Base-by-base conservation (phyloP, 2,113 vertebrate species). In the Symphodus melops region DNA sequence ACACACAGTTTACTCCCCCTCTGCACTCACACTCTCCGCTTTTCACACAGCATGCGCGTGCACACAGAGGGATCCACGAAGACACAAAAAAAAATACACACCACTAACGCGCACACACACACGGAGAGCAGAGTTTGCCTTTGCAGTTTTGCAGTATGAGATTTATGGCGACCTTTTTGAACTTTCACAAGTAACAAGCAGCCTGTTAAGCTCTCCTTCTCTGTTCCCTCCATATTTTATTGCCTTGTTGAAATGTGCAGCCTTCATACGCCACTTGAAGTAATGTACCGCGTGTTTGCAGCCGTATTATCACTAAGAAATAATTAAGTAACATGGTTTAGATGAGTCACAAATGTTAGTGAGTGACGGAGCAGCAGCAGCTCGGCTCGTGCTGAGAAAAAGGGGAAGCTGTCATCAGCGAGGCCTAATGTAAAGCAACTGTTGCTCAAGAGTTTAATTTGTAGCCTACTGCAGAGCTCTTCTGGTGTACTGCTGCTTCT, bases 301-400 rank as follows among this genome's bases (percentile, higher is more conserved):
- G 80, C 80, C 63, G 19, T 53, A 68, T 76, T 77, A 82, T 84
- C 71, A 57, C 81, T 84, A 87, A 88, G 72, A 78, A 92, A 92
- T 93, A 92, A 94, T 93, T 92, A 93, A 94, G 94, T 91, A 91
- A 92, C 89, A 89, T 94, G 92, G 94, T 94, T 95, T 94, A 95
- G 92, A 87, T 92, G 92, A 85, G 93, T 94, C 92, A 91, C 92
- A 82, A 89, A 92, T 91, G 87, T 91, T 81, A 84, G 28, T 33
- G 28, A 33, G 28, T 33, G 28, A 88, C 81, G 84, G 12, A 89
- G 88, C 83, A 82, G 89, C 80, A 76, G 88, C 86, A 86, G 84
- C 72, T 76, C 85, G 88, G 81, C 85, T 91, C 79, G 86, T 90
- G 84, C 77, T 83, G 80, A 55, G 75, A 81, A 72, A 72, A 83